Percentiles rank a stretch among this genome's conserved stretches.
phyloP scores from a whole-genome alignment of 2,888 invertebrate genomes.

The Nomada lathburiana region DNA sequence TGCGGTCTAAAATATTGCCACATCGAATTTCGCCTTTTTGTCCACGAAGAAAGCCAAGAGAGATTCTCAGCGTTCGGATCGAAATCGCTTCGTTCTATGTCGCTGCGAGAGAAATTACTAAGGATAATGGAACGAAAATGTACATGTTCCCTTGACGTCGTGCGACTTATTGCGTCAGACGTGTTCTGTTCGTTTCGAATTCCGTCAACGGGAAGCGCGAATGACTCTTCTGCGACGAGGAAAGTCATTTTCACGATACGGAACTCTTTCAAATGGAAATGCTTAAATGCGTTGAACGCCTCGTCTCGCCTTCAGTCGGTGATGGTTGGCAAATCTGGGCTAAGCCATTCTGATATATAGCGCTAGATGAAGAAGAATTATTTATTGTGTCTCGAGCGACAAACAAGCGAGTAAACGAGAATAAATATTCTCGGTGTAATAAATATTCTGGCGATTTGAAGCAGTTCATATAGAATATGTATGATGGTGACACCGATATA shows the following conservation, averaged over 20 bases:
- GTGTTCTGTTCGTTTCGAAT: background rate
- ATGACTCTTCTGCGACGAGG: constrained; percentile 5
- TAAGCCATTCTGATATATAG: constrained; percentile 21
- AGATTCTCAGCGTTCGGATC: background rate
- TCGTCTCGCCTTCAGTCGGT: background rate
- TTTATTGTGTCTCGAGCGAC: constrained; percentile 3
- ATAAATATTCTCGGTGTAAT: constrained; percentile 11
- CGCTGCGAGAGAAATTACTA: constrained; percentile 14
- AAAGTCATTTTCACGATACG: constrained; percentile 23
- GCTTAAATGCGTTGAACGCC: background rate
- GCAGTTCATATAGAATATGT: constrained; percentile 32
- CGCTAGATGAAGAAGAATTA: background rate
- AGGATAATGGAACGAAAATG: constrained; percentile 21
- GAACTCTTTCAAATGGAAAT: background rate
- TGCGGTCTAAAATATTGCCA: constrained; percentile 4
- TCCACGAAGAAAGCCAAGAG: constrained; percentile 15
- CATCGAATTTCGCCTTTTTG: constrained; percentile 15
- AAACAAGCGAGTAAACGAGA: constrained; percentile 37
- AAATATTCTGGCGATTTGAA: constrained; percentile 24
- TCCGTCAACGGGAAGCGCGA: background rate
- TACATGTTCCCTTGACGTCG: background rate
- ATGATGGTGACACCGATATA: constrained; percentile 15
- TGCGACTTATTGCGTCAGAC: background rate
- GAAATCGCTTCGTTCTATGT: background rate
- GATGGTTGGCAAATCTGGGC: constrained; percentile 20